Conservation (phyloP, 1,140 invertebrate species). For the Halictus rubicundus region DNA sequence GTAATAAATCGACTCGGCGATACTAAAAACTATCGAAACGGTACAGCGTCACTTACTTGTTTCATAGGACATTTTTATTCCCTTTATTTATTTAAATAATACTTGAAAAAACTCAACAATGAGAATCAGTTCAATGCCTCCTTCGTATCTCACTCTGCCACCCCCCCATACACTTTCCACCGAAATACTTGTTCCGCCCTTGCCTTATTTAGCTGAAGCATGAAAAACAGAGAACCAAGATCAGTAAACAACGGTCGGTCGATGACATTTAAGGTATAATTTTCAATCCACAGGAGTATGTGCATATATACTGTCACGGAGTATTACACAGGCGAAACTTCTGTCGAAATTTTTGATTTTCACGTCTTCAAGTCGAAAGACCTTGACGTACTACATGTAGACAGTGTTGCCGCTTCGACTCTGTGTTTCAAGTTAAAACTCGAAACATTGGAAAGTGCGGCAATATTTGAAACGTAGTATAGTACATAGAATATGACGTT, state of each 20-base stretch:
- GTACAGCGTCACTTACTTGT: conserved; percentile 66
- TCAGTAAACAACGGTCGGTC: background rate
- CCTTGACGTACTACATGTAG: too few species aligned
- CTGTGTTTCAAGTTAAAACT: too few species aligned
- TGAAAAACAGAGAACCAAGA: conserved; percentile 36
- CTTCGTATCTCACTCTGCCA: conserved; percentile 49
- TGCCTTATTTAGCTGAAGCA: conserved; percentile 73
- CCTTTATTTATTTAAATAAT: conserved; percentile 48
- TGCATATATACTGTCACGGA: too few species aligned
- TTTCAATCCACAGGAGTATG: background rate
- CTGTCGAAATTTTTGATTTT: too few species aligned
- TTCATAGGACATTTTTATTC: conserved; percentile 72
- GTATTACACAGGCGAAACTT: too few species aligned
- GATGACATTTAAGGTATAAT: background rate
- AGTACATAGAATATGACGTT: too few species aligned
- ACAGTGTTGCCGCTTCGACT: too few species aligned
- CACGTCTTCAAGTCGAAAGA: too few species aligned
- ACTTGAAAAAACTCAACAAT: conserved; percentile 38
- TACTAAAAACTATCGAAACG: background rate
- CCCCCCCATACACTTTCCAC: conserved; percentile 47
- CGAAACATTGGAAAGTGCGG: background rate
- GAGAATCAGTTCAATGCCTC: conserved; percentile 45
- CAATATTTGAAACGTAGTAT: too few species aligned
- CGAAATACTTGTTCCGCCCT: conserved; percentile 70
- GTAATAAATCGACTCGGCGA: background rate